Base-by-base conservation (phyloP, 2,888 invertebrate genomes). In the Lasioglossum calceatum region DNA sequence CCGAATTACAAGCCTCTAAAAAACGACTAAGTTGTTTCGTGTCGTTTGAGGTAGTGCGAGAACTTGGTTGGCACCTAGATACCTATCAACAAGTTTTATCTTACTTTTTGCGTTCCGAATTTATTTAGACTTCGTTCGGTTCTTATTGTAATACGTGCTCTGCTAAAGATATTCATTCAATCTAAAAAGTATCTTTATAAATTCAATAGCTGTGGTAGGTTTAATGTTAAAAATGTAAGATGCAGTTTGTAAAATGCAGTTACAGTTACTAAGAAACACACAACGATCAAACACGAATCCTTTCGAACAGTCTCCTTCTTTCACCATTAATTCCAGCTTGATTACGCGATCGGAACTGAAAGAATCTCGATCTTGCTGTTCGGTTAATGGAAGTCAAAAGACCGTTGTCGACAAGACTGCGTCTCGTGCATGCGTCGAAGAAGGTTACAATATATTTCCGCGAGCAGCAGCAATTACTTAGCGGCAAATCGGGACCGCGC, bases 401-500 rank as follows among this genome's bases (percentile, higher is more conserved):
- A 19, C 19, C 32, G 19, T 19, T 36, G 54, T 67, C 67, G 36
- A 36, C 36, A 36, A 36, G 36, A 36, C 12, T 27, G n/a, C 14
- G 61, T 61, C 27, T 12, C 61, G 61, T 61, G 61, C 27, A 2
- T 27, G 61, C 61, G 14, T 61, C 67, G 36, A 14, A 27, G 64
- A 19, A 67, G 32, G 32, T 19, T 23, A 67, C 36, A 67, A 67
- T 67, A 67, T 19, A 32, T 67, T 67, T 36, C 36, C 67, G 7
- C 32, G 70, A 23, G 39, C 23, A 70, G 39, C 70, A 42, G 58
- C 76, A 71, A 36, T 72, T 78, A 70, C 79, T 77, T 58, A 10
- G 50, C 70, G 27, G 27, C 36, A 36, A 54, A 83, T 78, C 42
- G 67, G 75, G 73, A 47, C 47, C 54, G 54, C 75, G 54, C 47